Evolutionary conservation across 2,797 vertebrate species (phyloP).

Genomic region (Sebastes wilsoni): DNA sequence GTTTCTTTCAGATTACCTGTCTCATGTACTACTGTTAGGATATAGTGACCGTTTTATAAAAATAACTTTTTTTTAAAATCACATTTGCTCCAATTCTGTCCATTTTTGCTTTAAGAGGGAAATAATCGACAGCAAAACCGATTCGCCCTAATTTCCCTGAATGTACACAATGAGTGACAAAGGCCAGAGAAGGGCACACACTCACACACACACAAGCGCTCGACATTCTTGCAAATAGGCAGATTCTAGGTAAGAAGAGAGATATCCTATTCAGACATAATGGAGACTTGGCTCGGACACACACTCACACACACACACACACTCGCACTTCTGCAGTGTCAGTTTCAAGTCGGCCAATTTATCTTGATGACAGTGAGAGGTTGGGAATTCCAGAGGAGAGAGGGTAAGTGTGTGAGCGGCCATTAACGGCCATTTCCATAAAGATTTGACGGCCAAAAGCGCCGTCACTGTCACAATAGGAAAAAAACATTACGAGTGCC

Average conservation of each 20-base stretch:
- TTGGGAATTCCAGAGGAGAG: slow-evolving; percentile 53
- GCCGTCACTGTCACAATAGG: background rate
- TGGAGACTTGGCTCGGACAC: slow-evolving; percentile 40
- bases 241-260: slow-evolving; percentile 55
- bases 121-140: slow-evolving; percentile 16
- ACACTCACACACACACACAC: background rate
- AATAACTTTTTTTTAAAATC: no score
- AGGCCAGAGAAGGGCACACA: slow-evolving; percentile 3
- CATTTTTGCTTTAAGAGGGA: background rate
- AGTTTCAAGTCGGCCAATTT: slow-evolving; percentile 60
- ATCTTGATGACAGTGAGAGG: slow-evolving; percentile 61
- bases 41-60: no score
- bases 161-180: slow-evolving; percentile 12
- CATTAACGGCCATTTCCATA: slow-evolving; percentile 40
- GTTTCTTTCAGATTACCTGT: no score
- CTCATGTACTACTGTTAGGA: no score
- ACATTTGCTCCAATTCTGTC: no score
- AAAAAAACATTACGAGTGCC: background rate
- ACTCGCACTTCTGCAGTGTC: slow-evolving; percentile 51
- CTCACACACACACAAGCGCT: background rate
- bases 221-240: slow-evolving; percentile 45
- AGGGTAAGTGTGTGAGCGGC: slow-evolving; percentile 35
- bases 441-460: slow-evolving; percentile 21
- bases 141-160: slow-evolving; percentile 10
- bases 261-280: slow-evolving; percentile 57